Conservation (phyloP, 2,113 vertebrate species). For the Malaclemys terrapin region DNA sequence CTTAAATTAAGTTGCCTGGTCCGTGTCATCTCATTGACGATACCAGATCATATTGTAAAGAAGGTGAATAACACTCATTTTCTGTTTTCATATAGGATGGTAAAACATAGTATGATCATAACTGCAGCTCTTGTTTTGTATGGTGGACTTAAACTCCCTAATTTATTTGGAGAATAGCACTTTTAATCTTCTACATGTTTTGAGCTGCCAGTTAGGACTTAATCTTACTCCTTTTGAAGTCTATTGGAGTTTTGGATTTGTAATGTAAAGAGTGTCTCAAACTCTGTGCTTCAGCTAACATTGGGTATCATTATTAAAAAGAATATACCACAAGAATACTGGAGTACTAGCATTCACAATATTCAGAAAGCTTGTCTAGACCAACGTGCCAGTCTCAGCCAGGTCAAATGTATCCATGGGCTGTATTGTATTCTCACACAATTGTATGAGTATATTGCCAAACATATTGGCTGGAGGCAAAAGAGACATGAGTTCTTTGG, state of each 20-base stretch:
- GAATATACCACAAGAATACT: background rate
- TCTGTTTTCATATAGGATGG: background rate
- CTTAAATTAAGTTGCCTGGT: background rate
- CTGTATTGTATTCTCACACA: background rate
- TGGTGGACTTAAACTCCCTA: background rate
- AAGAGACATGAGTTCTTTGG: background rate
- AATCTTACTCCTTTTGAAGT: background rate
- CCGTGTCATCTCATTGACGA: background rate
- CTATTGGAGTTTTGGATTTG: background rate
- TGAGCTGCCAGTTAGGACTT: background rate
- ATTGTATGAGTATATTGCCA: background rate
- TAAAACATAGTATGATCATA: background rate
- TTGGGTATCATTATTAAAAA: background rate
- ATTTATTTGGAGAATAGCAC: background rate
- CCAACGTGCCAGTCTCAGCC: too few species aligned
- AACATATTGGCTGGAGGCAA: background rate
- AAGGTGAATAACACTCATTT: background rate
- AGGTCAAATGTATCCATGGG: background rate
- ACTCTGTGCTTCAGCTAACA: background rate
- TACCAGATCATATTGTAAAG: background rate
- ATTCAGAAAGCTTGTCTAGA: background rate
- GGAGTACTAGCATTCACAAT: background rate
- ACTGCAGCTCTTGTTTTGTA: rapidly evolving
- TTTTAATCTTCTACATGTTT: background rate
- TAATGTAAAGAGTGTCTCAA: background rate